Evolutionary conservation across 2,888 invertebrate species (phyloP).

Genomic region (Eurytoma adleriae): DNA sequence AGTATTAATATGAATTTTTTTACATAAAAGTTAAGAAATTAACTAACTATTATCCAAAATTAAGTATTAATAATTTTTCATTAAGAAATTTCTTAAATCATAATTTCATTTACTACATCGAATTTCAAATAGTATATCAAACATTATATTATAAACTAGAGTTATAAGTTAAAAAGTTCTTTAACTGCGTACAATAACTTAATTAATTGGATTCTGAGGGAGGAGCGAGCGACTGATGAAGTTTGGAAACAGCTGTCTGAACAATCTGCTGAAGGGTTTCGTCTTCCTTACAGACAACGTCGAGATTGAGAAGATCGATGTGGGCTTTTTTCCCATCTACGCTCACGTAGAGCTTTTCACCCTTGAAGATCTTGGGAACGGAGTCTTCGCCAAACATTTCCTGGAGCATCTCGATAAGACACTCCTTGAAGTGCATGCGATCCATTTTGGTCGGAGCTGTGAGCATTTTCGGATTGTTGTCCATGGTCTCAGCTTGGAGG

Average conservation of each 20-base stretch:
- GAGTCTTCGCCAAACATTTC: conserved; percentile 98
- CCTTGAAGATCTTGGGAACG: conserved; percentile 95
- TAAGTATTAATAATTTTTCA: too few species aligned
- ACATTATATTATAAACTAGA: too few species aligned
- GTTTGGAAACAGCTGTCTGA: conserved; percentile 88
- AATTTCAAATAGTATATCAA: too few species aligned
- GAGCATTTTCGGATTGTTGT: conserved; percentile 80
- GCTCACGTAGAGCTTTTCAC: conserved; percentile 89
- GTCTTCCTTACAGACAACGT: conserved; percentile 89
- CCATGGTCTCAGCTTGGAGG: conserved; percentile 87
- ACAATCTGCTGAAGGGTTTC: conserved; percentile 89
- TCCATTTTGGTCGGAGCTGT: conserved; percentile 86
- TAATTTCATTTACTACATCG: too few species aligned
- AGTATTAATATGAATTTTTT: too few species aligned
- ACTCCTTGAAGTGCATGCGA: conserved; percentile 94
- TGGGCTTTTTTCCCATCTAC: conserved; percentile 91
- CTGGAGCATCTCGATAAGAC: conserved; percentile 91
- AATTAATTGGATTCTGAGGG: conserved; percentile 67
- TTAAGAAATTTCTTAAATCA: too few species aligned
- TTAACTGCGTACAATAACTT: too few species aligned
- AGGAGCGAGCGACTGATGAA: conserved; percentile 89
- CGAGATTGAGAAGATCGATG: conserved; percentile 89
- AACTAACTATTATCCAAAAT: too few species aligned
- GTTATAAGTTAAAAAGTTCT: too few species aligned
- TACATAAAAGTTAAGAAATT: too few species aligned